A percentile compares a stretch with the other conserved stretches of the same genome.
phyloP scores from a whole-genome alignment of 2,797 vertebrate species.

The Melanotaenia boesemani region DNA sequence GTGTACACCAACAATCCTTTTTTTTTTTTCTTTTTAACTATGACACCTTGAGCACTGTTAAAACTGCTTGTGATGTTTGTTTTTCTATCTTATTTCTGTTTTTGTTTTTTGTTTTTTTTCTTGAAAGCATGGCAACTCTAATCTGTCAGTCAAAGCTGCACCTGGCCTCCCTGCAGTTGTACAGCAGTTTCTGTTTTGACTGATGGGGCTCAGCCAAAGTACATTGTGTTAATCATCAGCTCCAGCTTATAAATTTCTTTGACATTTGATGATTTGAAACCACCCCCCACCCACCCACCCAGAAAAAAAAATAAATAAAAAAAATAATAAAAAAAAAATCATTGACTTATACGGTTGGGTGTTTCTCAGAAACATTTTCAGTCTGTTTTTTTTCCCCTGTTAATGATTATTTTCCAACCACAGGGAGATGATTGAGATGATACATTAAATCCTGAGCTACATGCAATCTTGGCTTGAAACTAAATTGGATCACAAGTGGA shows the following conservation, averaged over 20 bases:
- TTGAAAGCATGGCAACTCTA: constrained; percentile 64
- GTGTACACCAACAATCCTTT: constrained; percentile 51
- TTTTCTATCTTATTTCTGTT: neutral
- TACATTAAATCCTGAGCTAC: constrained; percentile 24
- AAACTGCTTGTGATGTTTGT: constrained; percentile 9
- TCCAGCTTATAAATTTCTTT: constrained; percentile 8
- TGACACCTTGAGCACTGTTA: constrained; percentile 45
- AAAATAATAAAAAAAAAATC: neutral
- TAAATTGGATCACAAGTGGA: constrained; percentile 22
- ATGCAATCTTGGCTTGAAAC: constrained; percentile 1
- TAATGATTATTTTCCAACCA: neutral
- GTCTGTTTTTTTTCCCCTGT: neutral
- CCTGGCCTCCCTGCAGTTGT: constrained; percentile 10
- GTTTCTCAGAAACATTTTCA: neutral
- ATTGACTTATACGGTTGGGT: neutral
- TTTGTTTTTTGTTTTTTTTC: neutral
- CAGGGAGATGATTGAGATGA: neutral
- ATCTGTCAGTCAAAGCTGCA: constrained; percentile 50
- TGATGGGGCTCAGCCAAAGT: neutral
- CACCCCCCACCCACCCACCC: too few species aligned
- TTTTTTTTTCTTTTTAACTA: constrained; percentile 45
- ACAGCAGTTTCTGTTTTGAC: constrained; percentile 1
- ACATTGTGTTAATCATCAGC: constrained; percentile 32
- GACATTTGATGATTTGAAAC: constrained; percentile 26
- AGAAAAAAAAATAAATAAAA: neutral